These are phyloP conservation scores for Dicerorhinus sumatrensis DNA, from an alignment of 2,113 vertebrate species.

Conservation along the genomic window DNA sequence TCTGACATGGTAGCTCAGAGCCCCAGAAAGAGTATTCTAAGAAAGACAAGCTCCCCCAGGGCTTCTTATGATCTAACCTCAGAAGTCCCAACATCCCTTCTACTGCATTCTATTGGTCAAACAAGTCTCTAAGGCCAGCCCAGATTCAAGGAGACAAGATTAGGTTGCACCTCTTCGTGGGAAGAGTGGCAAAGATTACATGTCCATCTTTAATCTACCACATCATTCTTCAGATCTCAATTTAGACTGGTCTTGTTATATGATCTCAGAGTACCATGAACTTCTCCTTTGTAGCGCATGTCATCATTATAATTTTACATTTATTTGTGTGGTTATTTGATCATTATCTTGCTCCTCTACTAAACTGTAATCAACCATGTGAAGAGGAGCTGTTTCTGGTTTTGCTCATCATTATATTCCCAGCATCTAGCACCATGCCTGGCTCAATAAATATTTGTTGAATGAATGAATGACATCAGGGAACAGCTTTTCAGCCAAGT, in stretches of 20 bases:
- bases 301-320: not conserved
- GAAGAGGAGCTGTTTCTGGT: not conserved
- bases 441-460: not conserved
- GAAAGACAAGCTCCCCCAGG: not conserved
- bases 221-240: slow-evolving; percentile 24
- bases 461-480: not conserved
- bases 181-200: not conserved
- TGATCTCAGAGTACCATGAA: not conserved
- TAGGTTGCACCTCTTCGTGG: not conserved
- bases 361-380: not conserved
- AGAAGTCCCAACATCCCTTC: not conserved
- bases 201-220: not conserved
- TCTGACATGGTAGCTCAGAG: not conserved
- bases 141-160: not conserved
- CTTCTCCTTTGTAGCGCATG: not conserved
- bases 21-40: not conserved
- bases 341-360: slow-evolving; percentile 6
- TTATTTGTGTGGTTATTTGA: not conserved
- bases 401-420: not conserved
- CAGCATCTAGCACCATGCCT: not conserved
- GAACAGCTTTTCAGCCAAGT: not conserved
- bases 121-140: not conserved
- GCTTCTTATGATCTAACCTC: not conserved
- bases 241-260: not conserved
- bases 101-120: not conserved